Evolutionary conservation across 2,888 invertebrate species (phyloP).

Genomic region (Thecophora atra): DNA sequence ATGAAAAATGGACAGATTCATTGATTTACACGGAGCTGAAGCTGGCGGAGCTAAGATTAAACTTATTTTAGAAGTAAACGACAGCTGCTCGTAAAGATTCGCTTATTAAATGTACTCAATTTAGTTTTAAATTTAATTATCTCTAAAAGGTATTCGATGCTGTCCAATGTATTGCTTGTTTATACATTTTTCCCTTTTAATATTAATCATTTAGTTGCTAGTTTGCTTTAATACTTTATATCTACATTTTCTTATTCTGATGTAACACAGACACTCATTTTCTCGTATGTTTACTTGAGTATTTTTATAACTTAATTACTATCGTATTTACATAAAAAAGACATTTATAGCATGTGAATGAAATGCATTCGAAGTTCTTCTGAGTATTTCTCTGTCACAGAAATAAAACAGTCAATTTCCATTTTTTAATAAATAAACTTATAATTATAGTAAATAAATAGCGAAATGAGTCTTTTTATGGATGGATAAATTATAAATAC

Average conservation of each 20-base stretch:
- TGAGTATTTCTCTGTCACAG: not conserved
- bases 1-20: not conserved
- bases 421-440: slow-evolving; percentile 14
- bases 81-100: too few species aligned
- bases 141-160: not conserved
- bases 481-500: too few species aligned
- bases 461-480: too few species aligned
- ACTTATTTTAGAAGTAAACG: not conserved
- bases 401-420: slow-evolving; percentile 3
- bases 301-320: not conserved
- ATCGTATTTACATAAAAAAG: not conserved
- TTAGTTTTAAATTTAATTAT: slow-evolving; percentile 3
- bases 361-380: not conserved
- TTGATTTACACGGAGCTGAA: not conserved
- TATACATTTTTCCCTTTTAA: not conserved
- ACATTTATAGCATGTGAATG: slow-evolving; percentile 13
- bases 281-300: not conserved
- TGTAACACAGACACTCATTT: not conserved
- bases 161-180: slow-evolving; percentile 19
- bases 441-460: too few species aligned
- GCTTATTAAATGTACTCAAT: slow-evolving; percentile 17
- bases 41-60: not conserved
- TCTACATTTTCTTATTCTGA: not conserved
- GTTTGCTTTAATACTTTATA: slow-evolving; percentile 1
- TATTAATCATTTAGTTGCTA: not conserved